These are phyloP conservation scores for Varanus komodoensis DNA, from an alignment of 2,113 vertebrate species.

Conservation along the genomic window DNA sequence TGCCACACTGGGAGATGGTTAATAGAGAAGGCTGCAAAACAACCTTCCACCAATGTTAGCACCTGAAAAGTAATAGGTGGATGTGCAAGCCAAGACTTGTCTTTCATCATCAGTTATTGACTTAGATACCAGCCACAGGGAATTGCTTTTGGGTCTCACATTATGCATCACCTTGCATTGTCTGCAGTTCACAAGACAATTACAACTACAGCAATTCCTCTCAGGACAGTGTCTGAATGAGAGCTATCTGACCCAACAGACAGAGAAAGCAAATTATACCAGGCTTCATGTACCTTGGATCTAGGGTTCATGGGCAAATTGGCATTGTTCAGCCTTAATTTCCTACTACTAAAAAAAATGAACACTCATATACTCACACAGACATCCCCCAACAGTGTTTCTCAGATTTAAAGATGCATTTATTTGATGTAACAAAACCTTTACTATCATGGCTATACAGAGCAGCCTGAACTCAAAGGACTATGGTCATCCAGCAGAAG, in stretches of 20 bases:
- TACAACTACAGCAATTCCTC: background rate
- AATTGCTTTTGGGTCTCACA: background rate
- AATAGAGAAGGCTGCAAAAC: slow-evolving; percentile 7
- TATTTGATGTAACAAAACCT: too few relatives aligned
- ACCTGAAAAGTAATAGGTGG: slow-evolving; percentile 20
- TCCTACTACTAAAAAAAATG: background rate
- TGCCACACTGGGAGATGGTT: background rate
- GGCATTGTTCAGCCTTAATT: background rate
- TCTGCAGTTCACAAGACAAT: background rate
- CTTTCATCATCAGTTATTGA: background rate
- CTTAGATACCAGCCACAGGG: background rate
- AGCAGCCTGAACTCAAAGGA: too few relatives aligned
- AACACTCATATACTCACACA: background rate
- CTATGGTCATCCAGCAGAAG: too few relatives aligned
- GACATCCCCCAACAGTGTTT: background rate
- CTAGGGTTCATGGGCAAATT: background rate
- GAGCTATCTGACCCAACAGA: background rate
- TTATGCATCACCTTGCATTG: background rate
- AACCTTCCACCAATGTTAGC: background rate
- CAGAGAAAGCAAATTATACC: background rate
- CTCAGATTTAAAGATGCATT: background rate
- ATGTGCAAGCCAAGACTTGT: accelerated
- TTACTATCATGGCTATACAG: too few relatives aligned
- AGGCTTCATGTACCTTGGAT: background rate
- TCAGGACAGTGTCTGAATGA: background rate